Conservation (phyloP, 2,888 invertebrate species). For the Anthophora plumipes region DNA sequence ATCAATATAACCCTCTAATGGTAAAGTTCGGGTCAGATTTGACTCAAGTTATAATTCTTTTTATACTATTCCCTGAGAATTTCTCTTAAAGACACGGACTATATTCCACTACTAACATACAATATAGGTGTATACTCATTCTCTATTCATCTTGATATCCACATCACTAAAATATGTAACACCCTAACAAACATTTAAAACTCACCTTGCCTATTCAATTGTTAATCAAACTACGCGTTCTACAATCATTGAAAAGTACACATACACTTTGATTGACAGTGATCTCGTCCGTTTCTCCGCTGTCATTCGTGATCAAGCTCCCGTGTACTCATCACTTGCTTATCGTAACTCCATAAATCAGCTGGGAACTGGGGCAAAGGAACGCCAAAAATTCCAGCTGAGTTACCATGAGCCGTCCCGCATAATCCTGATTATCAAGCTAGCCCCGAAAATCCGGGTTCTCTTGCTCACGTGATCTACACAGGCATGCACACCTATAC, state of each 20-base stretch:
- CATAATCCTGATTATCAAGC: constrained; percentile 43
- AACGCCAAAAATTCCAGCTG: constrained; percentile 37
- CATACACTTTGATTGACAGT: neutral
- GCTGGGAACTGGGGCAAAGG: constrained; percentile 31
- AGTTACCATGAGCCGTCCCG: constrained; percentile 33
- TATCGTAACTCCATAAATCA: constrained; percentile 46
- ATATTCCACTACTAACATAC: no score
- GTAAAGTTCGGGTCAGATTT: no score
- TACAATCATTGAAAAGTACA: neutral
- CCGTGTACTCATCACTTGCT: constrained; percentile 25
- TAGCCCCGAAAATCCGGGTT: constrained; percentile 16
- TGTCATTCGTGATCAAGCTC: neutral
- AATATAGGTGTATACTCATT: no score
- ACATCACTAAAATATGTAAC: no score
- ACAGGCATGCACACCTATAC: neutral
- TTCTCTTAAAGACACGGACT: no score
- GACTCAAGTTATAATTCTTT: no score
- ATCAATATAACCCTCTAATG: no score
- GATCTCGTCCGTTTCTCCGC: neutral
- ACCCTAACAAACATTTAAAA: no score
- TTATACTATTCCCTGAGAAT: no score
- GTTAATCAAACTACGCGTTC: no score
- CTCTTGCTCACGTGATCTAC: neutral
- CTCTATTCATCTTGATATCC: no score
- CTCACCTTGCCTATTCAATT: no score